Evolutionary conservation across 1,140 invertebrate species (phyloP), one percentile per base, ranked within the genome.

Genomic region (Danaus melanippus): DNA sequence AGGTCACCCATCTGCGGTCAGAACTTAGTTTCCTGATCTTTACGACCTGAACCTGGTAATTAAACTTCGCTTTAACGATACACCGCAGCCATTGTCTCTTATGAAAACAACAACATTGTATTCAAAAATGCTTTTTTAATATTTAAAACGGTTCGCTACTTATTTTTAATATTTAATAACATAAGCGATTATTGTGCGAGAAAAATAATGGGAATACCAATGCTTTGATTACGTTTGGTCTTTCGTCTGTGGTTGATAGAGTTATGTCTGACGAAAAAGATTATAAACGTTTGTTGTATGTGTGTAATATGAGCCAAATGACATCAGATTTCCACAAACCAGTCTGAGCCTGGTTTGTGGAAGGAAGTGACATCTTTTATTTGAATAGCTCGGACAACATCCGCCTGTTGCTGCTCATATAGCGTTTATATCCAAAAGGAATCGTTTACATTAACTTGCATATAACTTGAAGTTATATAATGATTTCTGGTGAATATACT

Each of bases 1-100:
- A 67, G 56, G 49, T 76, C 69, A 79, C 74, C 74, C 63, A 76
- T 63, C 76, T 84, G 81, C 58, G 81, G 81, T 84, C 70, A 56
- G 50, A 57, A 56, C 69, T 77, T 70, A 81, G 76, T 81, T 74
- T 76, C 79, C 77, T 74, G 63, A 62, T 69, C 58, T 84, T 84
- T 84, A 84, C 69, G 66, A 71, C 74, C 74, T 52, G 76, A 70
- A 60, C 65, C 58, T 60, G 53, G 81, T 73, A 82, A 84, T 84
- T 84, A 84, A 84, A 74, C 70, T 64, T 54, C 50, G 76, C 67
- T 76, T 80, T 78, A 76, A 75, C 71, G 71, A 75, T 78, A 70
- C 62, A 63, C 57, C 44, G 62, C 71, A 71, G 58, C 71, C 62
- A 75, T 79, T 80, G 77, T 82, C 68, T 68, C 58, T 75, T 71